These are phyloP conservation scores for Ceratotherium simum DNA, from an alignment of 2,113 vertebrate genomes.

Conservation along the genomic window DNA sequence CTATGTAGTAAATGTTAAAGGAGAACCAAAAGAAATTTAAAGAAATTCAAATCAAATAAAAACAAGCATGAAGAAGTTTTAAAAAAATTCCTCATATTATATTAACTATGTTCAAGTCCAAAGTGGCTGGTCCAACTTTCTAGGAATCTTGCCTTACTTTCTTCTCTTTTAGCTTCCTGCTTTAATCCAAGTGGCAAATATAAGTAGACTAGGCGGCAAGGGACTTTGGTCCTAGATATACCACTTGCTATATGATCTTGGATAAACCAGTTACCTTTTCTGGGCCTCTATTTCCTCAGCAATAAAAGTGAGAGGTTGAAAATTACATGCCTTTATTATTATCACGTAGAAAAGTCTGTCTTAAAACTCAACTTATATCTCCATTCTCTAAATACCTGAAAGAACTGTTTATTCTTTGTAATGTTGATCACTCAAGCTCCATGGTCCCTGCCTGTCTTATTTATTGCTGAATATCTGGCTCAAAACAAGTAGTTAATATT, in stretches of 20 bases:
- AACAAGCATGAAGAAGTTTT: background rate
- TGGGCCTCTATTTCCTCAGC: background rate
- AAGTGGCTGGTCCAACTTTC: background rate
- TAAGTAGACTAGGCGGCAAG: background rate
- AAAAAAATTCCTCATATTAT: background rate
- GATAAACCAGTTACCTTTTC: constrained; percentile 14
- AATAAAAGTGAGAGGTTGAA: constrained; percentile 19
- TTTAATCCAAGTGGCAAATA: background rate
- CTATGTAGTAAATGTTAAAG: background rate
- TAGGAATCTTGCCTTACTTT: background rate
- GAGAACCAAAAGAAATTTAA: background rate
- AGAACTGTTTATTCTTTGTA: background rate
- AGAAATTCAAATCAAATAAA: constrained; percentile 53
- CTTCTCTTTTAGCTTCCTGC: background rate
- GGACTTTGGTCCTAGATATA: background rate
- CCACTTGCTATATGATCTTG: background rate
- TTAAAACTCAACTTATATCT: background rate
- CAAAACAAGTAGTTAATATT: constrained; percentile 11
- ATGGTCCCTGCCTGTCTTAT: background rate
- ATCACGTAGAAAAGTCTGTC: background rate
- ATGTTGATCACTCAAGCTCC: background rate
- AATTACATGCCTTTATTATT: constrained; percentile 22
- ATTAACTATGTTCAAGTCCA: background rate
- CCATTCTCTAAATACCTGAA: background rate
- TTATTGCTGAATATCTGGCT: constrained; percentile 4